Base-by-base conservation (phyloP, 92 coral and sea anemone genomes). In the Desmophyllum pertusum region DNA sequence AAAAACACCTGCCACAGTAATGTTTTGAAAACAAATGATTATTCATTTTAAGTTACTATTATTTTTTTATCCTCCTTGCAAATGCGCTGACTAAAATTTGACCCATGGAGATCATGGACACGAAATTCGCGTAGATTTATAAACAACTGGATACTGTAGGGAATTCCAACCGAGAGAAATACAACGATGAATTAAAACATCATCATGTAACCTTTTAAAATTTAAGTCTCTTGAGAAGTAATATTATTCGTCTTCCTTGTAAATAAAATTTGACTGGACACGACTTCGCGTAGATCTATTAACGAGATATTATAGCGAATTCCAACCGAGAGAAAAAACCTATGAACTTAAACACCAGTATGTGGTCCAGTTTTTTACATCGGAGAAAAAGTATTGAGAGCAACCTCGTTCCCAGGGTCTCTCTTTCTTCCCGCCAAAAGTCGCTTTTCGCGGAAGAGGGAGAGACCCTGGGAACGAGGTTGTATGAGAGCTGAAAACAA, bases 1-100 rank as follows among this genome's bases (percentile, higher is more conserved):
- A 17, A 13, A 31, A 17, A 50, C 78, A 74, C 18, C 63, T 74
- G 73, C 63, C 78, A 30, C 13, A 5, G 13, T 0, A 48, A 46
- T 50, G 78, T 45, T 30, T 48, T 74, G 78, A 50, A 23, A 48
- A 9, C 8, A n/a, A 48, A 15, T 73, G 30, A 73, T 73, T n/a
- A 31, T 18, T 17, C 10, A 3, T 18, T 74, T n/a, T n/a, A n/a
- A n/a, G 62, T 48, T 30, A 31, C 61, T 1, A 8, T 18, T 7
- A 29, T 17, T 14, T 1, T 31, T 33, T 67, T 19, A 59, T 59
- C 65, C 36, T 67, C 73, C 3, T 18, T 67, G 45, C 39, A 31
- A 65, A 23, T 5, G 30, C 30, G 2, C 27, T 23, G 39, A 65
- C n/a, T 30, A 65, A 18, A 67, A 67, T 67, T 38, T 67, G 21